Conservation (phyloP, 2,888 invertebrate species). For the Ectemnius lituratus region DNA sequence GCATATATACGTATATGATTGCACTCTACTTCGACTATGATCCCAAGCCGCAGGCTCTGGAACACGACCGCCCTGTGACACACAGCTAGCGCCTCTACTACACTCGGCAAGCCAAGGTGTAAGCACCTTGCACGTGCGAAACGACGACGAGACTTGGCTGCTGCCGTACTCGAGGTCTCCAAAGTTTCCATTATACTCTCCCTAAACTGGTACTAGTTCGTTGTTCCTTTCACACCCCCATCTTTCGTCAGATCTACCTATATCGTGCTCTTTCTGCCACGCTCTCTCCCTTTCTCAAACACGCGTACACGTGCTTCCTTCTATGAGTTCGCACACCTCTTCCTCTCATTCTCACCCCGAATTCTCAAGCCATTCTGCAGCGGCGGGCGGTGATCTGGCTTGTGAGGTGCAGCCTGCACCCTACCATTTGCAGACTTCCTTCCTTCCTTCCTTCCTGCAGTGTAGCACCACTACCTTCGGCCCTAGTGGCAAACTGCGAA, state of each 20-base stretch:
- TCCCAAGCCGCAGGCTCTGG: constrained; percentile 15
- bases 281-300: constrained; percentile 17
- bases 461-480: constrained; percentile 23
- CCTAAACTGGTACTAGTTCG: constrained; percentile 49
- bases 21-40: constrained; percentile 14
- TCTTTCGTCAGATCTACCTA: neutral
- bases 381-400: no score
- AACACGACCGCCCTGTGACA: constrained; percentile 46
- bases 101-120: constrained; percentile 26
- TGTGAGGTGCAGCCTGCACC: no score
- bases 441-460: constrained; percentile 12
- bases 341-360: neutral
- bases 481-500: constrained; percentile 57
- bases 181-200: constrained; percentile 70
- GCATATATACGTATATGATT: constrained; percentile 3
- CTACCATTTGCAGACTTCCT: no score
- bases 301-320: neutral
- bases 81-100: constrained; percentile 32
- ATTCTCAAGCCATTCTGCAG: neutral
- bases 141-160: constrained; percentile 57
- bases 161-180: constrained; percentile 60
- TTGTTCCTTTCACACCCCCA: constrained; percentile 19
- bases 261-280: neutral
- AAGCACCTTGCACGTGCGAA: constrained; percentile 50
- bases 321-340: neutral